Evolutionary conservation across 2,888 invertebrate genomes (phyloP).

Genomic region (Ceriagrion tenellum): DNA sequence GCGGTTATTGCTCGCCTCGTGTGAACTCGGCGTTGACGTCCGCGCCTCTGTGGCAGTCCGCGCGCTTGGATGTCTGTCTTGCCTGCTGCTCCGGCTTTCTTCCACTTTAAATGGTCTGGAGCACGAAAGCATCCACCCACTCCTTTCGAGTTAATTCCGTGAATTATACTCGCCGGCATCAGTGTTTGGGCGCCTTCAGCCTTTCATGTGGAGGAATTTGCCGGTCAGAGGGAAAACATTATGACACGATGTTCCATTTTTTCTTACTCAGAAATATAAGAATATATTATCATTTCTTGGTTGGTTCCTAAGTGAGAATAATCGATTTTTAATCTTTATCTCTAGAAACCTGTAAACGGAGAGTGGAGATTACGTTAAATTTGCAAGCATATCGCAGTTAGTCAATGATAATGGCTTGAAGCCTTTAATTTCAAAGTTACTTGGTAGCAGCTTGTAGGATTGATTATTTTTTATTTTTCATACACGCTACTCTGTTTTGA

Average conservation of each 20-base stretch:
- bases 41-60: not conserved
- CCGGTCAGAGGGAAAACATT: not conserved
- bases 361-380: too few relatives aligned
- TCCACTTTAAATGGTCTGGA: not conserved
- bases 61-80: not conserved
- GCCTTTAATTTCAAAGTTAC: too few relatives aligned
- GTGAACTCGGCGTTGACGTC: not conserved
- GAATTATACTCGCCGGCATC: not conserved
- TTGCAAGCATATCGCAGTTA: too few relatives aligned
- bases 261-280: not conserved
- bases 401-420: too few relatives aligned
- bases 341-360: too few relatives aligned
- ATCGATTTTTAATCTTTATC: too few relatives aligned
- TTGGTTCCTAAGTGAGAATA: too few relatives aligned
- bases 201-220: not conserved
- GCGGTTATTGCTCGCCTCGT: not conserved
- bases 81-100: not conserved
- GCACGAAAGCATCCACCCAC: not conserved
- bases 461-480: too few relatives aligned
- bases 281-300: too few relatives aligned
- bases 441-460: too few relatives aligned
- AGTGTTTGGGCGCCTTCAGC: not conserved
- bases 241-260: not conserved
- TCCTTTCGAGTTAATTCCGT: not conserved
- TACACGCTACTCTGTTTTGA: too few relatives aligned